Base-by-base conservation (phyloP, 2,797 vertebrate species). In the Amphiprion clarkii region DNA sequence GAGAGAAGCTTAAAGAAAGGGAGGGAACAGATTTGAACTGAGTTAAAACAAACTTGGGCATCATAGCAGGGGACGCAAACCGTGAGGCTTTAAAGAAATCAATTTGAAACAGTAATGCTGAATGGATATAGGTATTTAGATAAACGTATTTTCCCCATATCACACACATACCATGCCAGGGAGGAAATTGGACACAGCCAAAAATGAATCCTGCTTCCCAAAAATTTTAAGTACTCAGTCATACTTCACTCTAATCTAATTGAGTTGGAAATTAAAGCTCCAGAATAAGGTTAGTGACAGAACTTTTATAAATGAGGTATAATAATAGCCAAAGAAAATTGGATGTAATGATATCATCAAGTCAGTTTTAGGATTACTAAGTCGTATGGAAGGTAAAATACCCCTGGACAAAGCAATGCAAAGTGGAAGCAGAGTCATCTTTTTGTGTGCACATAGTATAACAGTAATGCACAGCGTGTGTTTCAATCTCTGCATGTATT, bases 271-370 rank as follows among this genome's bases (percentile, higher is more conserved):
- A 93, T 91, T 86, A 90, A 89, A 93, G 76, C 77, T 83, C 83
- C 87, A 82, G 88, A 93, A 92, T 91, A 88, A 87, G 80, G 88
- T 89, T 88, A 90, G 87, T 89, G 88, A 90, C 88, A 87, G 87
- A 90, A 83, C 77, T 87, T 89, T 93, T 90, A 94, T 92, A 87
- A 94, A 91, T 90, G 87, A 89, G 86, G 83, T 89, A 19, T 91
- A 93, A 91, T 90, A 93, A 92, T 92, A 91, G 89, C 88, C 70
- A 72, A 87, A 71, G 85, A 90, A 85, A 89, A 91, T 81, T 88
- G 86, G 79, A 76, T 87, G 61, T 85, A 86, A 89, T 85, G 86
- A 89, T 83, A 85, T 85, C 68, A 78, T 87, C 61, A 53, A 85
- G 84, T 85, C 76, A 55, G 66, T 73, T 82, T 87, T 73, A 77